A percentile compares a stretch with the other conserved stretches of the same genome.
Evolutionary conservation across 2,113 vertebrate genomes (phyloP).

Genomic region (Madoqua kirkii): DNA sequence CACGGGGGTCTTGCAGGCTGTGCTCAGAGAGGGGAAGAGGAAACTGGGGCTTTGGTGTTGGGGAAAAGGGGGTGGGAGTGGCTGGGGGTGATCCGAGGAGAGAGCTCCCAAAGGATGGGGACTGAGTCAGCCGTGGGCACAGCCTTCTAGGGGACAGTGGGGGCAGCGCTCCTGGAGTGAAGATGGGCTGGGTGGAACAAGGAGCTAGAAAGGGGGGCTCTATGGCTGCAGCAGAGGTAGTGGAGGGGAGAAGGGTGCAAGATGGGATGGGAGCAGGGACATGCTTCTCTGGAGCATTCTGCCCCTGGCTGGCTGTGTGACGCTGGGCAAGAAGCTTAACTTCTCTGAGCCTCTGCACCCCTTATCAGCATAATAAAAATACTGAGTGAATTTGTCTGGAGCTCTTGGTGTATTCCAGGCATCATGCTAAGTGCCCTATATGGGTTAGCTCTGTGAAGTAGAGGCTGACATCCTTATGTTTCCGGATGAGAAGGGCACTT

Average conservation of each 20-base stretch:
- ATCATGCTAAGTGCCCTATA: accelerated
- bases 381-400: not conserved
- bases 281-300: not conserved
- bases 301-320: not conserved
- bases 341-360: not conserved
- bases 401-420: too few relatives aligned
- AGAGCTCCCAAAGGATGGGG: not conserved
- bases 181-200: too few relatives aligned
- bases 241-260: accelerated
- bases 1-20: accelerated
- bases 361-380: too few relatives aligned
- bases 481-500: not conserved
- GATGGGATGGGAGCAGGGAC: not conserved
- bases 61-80: not conserved
- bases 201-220: accelerated
- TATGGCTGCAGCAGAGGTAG: not conserved
- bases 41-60: too few relatives aligned
- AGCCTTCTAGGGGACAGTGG: not conserved
- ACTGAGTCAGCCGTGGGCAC: not conserved
- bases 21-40: not conserved
- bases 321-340: not conserved
- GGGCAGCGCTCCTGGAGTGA: too few relatives aligned
- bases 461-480: not conserved
- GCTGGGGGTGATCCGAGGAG: not conserved
- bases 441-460: accelerated